A percentile compares a stretch with the other conserved stretches of the same genome.
These are phyloP conservation scores for Microtus richardsoni DNA, from an alignment of 2,113 vertebrate species.

Conservation along the genomic window DNA sequence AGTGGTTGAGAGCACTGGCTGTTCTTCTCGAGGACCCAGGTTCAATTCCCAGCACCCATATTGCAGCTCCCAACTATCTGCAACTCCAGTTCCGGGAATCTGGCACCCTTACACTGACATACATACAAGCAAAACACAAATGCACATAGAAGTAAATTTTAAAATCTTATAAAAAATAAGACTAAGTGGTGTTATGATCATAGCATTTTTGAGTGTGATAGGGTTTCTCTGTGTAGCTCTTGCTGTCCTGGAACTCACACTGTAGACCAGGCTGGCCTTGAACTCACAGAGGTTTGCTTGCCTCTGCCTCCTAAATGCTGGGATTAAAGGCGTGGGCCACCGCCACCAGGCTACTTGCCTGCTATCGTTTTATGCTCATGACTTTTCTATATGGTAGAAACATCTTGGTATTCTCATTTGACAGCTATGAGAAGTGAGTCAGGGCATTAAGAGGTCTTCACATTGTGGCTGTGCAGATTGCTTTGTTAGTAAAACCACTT, in stretches of 20 bases:
- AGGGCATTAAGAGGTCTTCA: neutral
- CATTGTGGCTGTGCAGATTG: too few species aligned
- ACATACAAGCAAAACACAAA: neutral
- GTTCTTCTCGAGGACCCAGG: neutral
- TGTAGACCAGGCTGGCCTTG: neutral
- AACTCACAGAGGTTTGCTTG: neutral
- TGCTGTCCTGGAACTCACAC: neutral
- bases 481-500: neutral
- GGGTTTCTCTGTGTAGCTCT: neutral
- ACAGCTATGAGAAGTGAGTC: neutral
- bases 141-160: neutral
- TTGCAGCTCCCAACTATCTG: neutral
- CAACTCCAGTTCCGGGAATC: neutral
- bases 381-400: neutral
- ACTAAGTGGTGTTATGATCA: neutral
- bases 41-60: neutral
- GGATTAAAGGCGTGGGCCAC: neutral
- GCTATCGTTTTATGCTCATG: neutral
- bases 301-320: neutral
- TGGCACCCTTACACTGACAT: neutral
- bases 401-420: neutral
- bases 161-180: neutral
- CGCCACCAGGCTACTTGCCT: neutral
- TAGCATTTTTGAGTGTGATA: neutral
- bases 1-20: neutral